These are phyloP conservation scores for Salvelinus alpinus DNA, from an alignment of 2,113 vertebrate species.

Conservation along the genomic window DNA sequence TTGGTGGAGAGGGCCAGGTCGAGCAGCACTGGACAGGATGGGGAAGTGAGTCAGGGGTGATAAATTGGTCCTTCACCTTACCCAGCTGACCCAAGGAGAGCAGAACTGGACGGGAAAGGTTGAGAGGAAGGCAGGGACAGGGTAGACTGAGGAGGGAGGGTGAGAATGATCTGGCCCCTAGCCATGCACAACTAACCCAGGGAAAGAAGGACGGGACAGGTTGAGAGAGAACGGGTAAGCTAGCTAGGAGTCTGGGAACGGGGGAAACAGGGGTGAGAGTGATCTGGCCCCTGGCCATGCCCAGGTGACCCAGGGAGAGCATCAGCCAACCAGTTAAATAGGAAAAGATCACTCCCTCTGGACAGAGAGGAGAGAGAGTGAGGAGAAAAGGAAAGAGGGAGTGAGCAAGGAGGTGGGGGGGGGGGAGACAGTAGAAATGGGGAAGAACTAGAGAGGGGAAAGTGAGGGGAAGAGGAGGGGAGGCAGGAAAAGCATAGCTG, in stretches of 20 bases:
- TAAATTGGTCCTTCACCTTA: background rate
- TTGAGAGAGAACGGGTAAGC: background rate
- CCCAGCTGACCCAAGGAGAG: background rate
- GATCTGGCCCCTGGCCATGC: too few species aligned
- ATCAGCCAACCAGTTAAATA: conserved; percentile 70
- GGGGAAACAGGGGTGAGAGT: background rate
- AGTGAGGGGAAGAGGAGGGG: too few species aligned
- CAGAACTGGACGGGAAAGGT: too few species aligned
- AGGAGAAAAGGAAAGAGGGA: background rate
- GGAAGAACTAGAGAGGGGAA: background rate
- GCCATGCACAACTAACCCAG: too few species aligned
- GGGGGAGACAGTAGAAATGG: background rate
- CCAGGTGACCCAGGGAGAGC: background rate
- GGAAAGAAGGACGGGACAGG: background rate
- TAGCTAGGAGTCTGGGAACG: too few species aligned
- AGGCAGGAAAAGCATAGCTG: too few species aligned
- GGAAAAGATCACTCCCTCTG: conserved; percentile 60
- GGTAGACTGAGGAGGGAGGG: too few species aligned
- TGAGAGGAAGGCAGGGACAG: too few species aligned
- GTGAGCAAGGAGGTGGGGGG: too few species aligned
- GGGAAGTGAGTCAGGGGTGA: background rate
- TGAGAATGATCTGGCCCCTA: too few species aligned
- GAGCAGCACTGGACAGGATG: background rate
- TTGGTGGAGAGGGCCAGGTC: conserved; percentile 40
- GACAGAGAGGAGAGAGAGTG: conserved; percentile 9